These are phyloP conservation scores for Philereme vetulata DNA, from an alignment of 2,888 invertebrate species.

Conservation along the genomic window DNA sequence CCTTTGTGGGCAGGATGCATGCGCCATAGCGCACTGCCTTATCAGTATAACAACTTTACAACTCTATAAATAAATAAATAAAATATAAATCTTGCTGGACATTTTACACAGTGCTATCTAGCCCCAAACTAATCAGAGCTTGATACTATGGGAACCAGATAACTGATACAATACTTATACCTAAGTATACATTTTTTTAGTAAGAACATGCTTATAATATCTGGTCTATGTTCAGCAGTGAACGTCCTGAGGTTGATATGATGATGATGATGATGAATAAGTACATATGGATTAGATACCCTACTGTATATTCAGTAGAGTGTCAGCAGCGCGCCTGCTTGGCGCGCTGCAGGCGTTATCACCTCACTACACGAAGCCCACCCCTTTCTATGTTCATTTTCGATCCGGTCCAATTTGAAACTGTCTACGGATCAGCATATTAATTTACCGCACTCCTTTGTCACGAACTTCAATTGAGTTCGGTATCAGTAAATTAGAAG, in stretches of 20 bases:
- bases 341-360: constrained; percentile 60
- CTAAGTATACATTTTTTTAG: no score
- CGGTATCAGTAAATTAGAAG: constrained; percentile 64
- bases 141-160: no score
- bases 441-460: constrained; percentile 62
- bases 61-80: no score
- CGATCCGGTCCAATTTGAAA: constrained; percentile 69
- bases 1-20: constrained; percentile 63
- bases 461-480: constrained; percentile 63
- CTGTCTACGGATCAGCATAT: constrained; percentile 76
- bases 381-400: constrained; percentile 67
- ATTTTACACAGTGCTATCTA: no score
- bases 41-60: constrained; percentile 5
- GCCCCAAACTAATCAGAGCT: no score
- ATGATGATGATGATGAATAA: no score
- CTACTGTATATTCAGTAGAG: constrained; percentile 20
- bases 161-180: no score
- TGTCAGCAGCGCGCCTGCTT: constrained; percentile 58
- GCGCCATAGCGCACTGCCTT: constrained; percentile 24
- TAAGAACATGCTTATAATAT: no score
- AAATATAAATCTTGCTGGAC: no score
- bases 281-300: not conserved
- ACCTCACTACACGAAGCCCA: constrained; percentile 61
- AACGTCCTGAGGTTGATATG: no score
- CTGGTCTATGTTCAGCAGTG: no score